Base-by-base conservation (phyloP, 2,888 invertebrate species). In the Phalera bucephala region DNA sequence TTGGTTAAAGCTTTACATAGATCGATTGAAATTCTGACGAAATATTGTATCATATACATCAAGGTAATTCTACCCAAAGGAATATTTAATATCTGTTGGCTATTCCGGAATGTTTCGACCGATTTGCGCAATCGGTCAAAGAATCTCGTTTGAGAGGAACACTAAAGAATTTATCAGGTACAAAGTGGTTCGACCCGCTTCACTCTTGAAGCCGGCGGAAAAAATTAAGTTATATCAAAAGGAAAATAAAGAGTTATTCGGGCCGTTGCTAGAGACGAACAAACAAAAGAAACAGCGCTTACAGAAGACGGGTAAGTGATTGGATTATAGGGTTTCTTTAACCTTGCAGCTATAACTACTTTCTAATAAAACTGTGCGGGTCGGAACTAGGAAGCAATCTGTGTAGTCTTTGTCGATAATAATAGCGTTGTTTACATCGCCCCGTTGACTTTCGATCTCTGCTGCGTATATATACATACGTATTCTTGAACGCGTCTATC, bases 171-270 rank as follows among this genome's bases (percentile, higher is more conserved):
- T 83, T 40, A 53, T 82, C 50, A 75, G 90, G 45, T 78, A 61
- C 38, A 90, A 90, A 79, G 80, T 85, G 38, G 72, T 90, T 58
- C 69, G 60, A 40, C 75, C 87, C 27, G 70, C 80, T 60, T 84
- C 88, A 25, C 62, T 86, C 50, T 64, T 90, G 61, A 88, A 83
- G 53, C 86, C 83, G 43, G 81, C 78, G 2, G 84, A 90, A 40
- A 79, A 83, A 41, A 50, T 90, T 3, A 91, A 89, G 63, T 66
- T 80, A 39, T 85, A 83, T 53, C 74, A 91, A 45, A 88, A 75
- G 55, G 91, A 91, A 45, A 89, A 89, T 43, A 91, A 90, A 54
- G 73, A 79, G 22, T 43, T 90, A 4, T 91, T 90, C 43, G 92
- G 91, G 3, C 79, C 85, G 0, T 57, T 91, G 33, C 46, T 91